phyloP scores from a whole-genome alignment of 2,113 vertebrate genomes.

The Callopanchax toddi region DNA sequence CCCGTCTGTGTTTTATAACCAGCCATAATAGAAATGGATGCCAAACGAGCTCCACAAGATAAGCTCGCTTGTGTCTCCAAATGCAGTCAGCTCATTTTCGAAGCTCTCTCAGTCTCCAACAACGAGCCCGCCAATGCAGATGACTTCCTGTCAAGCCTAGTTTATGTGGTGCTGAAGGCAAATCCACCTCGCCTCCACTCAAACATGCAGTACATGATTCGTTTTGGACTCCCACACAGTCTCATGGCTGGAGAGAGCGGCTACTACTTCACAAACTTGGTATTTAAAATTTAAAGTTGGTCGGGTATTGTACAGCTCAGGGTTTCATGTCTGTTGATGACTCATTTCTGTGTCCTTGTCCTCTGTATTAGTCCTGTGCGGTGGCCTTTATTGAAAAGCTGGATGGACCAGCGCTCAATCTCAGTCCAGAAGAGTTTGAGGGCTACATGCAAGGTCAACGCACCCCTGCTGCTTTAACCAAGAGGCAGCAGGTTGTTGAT shows the following conservation, averaged over 20 bases:
- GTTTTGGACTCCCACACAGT: constrained; percentile 83
- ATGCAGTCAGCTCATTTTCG: constrained; percentile 81
- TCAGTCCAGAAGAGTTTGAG: constrained; percentile 79
- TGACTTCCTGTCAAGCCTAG: constrained; percentile 81
- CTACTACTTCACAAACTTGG: constrained; percentile 85
- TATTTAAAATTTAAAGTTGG: constrained; percentile 42
- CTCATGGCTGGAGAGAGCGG: constrained; percentile 82
- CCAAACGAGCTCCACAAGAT: constrained; percentile 83
- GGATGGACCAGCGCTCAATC: constrained; percentile 78
- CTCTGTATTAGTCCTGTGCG: constrained; percentile 76
- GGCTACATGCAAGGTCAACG: constrained; percentile 75
- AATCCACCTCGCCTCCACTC: constrained; percentile 83
- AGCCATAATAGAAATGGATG: constrained; percentile 85
- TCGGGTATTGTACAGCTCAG: neutral
- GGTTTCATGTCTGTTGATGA: neutral
- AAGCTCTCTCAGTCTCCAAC: constrained; percentile 74
- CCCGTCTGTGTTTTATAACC: neutral
- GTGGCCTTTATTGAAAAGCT: constrained; percentile 83
- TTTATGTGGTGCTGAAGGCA: constrained; percentile 82
- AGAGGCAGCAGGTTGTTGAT: constrained; percentile 46
- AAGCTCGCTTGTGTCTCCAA: constrained; percentile 80
- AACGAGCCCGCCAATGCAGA: constrained; percentile 81
- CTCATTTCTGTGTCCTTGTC: neutral
- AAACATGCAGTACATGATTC: constrained; percentile 83
- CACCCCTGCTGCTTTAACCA: constrained; percentile 15